Evolutionary conservation across 2,888 invertebrate species (phyloP).

Genomic region (Clitarchus hookeri): DNA sequence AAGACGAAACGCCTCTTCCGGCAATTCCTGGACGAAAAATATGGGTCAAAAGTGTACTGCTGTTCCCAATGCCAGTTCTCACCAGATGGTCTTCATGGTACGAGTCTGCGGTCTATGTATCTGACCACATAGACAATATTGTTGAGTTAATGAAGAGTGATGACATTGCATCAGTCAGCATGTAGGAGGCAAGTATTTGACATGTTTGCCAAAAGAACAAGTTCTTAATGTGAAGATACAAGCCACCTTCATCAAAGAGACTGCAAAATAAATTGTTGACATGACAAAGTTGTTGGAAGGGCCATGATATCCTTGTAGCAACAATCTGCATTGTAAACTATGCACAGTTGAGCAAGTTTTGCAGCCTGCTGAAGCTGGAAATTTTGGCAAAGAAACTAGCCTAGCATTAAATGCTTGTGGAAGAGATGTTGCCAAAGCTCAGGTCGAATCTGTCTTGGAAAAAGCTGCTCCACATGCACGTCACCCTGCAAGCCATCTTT

Average conservation of each 20-base stretch:
- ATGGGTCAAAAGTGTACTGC: neutral
- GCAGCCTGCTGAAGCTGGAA: no score
- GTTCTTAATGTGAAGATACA: neutral
- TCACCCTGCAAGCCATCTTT: no score
- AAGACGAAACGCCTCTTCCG: neutral
- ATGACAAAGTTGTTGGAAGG: neutral
- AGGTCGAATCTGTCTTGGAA: no score
- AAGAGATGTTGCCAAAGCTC: no score
- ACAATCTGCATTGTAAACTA: neutral
- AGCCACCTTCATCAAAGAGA: neutral
- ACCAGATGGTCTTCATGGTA: neutral
- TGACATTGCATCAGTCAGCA: neutral
- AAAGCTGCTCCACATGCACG: no score
- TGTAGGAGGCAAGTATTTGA: neutral
- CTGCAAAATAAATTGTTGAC: neutral
- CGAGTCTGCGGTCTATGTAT: neutral
- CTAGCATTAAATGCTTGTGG: no score
- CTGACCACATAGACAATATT: neutral
- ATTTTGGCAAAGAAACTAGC: no score
- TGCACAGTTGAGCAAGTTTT: no score
- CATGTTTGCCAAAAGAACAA: neutral
- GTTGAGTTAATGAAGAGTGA: neutral
- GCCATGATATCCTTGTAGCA: neutral
- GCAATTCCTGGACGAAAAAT: neutral
- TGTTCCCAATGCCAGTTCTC: neutral